These are phyloP conservation scores for Perodicticus potto DNA, from an alignment of 2,797 vertebrate genomes.

Conservation along the genomic window DNA sequence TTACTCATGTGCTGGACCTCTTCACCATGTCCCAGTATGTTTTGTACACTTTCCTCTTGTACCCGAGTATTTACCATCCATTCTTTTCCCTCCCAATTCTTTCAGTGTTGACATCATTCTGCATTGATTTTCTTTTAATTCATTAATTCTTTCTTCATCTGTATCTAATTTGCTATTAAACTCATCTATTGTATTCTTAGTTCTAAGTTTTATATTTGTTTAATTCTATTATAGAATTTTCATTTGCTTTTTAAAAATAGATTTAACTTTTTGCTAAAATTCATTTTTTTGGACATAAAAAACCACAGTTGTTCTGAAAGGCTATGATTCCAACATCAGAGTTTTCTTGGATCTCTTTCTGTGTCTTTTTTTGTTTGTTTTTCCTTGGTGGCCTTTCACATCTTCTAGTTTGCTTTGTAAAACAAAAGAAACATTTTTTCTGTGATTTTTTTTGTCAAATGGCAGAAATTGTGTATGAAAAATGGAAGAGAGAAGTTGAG, in stretches of 20 bases:
- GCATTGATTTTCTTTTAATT: neutral
- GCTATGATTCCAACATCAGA: neutral
- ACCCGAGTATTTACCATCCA: neutral
- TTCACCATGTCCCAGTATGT: no score
- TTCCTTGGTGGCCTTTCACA: neutral
- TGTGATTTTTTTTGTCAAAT: neutral
- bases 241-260: slow-evolving; percentile 19
- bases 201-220: neutral
- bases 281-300: neutral
- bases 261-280: slow-evolving; percentile 1
- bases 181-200: neutral
- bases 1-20: neutral
- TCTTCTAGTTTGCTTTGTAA: neutral
- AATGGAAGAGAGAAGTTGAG: neutral
- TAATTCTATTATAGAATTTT: neutral
- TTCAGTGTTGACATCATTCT: neutral
- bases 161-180: neutral
- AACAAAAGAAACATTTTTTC: no score
- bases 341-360: neutral
- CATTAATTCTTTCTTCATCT: neutral
- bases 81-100: neutral
- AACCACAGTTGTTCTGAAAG: neutral
- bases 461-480: neutral
- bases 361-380: neutral
- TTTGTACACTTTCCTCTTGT: no score